Percentiles rank a stretch among this genome's conserved stretches.
phyloP scores from a whole-genome alignment of 2,888 invertebrate genomes.

The Drosophila colorata region DNA sequence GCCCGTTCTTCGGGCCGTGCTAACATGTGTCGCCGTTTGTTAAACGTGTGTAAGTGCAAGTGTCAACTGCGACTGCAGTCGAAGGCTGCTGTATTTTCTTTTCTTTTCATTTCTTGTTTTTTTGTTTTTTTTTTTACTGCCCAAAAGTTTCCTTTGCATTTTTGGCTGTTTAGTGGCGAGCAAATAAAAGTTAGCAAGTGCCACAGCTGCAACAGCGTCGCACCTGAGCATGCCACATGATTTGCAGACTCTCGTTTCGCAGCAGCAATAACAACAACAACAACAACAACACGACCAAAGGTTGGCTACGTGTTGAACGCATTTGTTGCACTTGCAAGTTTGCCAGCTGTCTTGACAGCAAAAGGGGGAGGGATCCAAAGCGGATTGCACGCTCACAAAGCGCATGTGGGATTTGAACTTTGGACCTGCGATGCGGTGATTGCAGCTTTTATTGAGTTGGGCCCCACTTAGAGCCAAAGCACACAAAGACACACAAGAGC shows the following conservation, averaged over 20 bases:
- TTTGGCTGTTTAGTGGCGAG: slow-evolving; percentile 29
- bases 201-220: slow-evolving; percentile 37
- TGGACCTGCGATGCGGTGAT: slow-evolving; percentile 40
- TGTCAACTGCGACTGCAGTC: slow-evolving; percentile 56
- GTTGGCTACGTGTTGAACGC: slow-evolving; percentile 62
- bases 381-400: slow-evolving; percentile 28
- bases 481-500: slow-evolving; percentile 9
- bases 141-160: slow-evolving; percentile 48
- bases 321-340: slow-evolving; percentile 67
- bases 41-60: slow-evolving; percentile 47
- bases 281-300: slow-evolving; percentile 17
- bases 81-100: background rate
- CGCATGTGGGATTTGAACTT: slow-evolving; percentile 66
- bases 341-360: slow-evolving; percentile 17
- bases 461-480: slow-evolving; percentile 12
- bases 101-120: too few relatives aligned
- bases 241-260: slow-evolving; percentile 68
- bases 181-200: slow-evolving; percentile 64
- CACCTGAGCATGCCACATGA: slow-evolving; percentile 35
- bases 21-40: slow-evolving; percentile 48
- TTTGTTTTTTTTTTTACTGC: slow-evolving; percentile 9
- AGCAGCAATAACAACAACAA: slow-evolving; percentile 9
- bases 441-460: slow-evolving; percentile 59
- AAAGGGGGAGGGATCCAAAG: background rate
- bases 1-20: slow-evolving; percentile 16